Conservation (phyloP, 1,140 invertebrate species). For the Ectropis grisescens region DNA sequence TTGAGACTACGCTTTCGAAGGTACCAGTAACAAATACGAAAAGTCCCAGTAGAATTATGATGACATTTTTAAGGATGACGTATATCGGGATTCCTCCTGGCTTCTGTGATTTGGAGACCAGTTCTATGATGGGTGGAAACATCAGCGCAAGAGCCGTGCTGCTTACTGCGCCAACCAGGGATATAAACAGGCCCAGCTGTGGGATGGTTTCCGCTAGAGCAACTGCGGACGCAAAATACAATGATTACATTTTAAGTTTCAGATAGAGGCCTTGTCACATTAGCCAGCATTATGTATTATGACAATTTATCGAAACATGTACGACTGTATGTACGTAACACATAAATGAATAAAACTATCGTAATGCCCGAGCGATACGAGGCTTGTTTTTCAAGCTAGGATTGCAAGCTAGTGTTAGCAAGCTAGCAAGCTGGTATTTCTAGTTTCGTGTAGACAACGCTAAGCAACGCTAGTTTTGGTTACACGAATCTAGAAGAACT, state of each 20-base stretch:
- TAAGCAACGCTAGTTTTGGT: too few relatives aligned
- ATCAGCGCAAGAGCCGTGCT: constrained; percentile 89
- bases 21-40: constrained; percentile 81
- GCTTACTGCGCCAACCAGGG: constrained; percentile 89
- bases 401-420: too few relatives aligned
- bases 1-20: constrained; percentile 77
- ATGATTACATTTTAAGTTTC: constrained; percentile 6
- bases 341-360: too few relatives aligned
- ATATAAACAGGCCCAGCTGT: constrained; percentile 88
- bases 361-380: too few relatives aligned
- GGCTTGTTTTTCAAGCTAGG: too few relatives aligned
- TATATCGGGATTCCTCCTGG: constrained; percentile 45
- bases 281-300: too few relatives aligned
- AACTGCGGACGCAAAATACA: constrained; percentile 82
- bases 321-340: too few relatives aligned
- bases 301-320: too few relatives aligned
- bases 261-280: too few relatives aligned
- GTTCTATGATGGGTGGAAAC: constrained; percentile 90
- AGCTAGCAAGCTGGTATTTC: too few relatives aligned
- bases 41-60: constrained; percentile 79
- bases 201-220: constrained; percentile 85
- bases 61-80: constrained; percentile 72
- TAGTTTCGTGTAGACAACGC: too few relatives aligned
- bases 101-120: constrained; percentile 71
- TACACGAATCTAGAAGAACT: too few relatives aligned